A percentile compares a stretch with the other conserved stretches of the same genome.
Conservation (phyloP, 53 echinoderm and acorn worm genomes). For the Echinometra lucunter region DNA sequence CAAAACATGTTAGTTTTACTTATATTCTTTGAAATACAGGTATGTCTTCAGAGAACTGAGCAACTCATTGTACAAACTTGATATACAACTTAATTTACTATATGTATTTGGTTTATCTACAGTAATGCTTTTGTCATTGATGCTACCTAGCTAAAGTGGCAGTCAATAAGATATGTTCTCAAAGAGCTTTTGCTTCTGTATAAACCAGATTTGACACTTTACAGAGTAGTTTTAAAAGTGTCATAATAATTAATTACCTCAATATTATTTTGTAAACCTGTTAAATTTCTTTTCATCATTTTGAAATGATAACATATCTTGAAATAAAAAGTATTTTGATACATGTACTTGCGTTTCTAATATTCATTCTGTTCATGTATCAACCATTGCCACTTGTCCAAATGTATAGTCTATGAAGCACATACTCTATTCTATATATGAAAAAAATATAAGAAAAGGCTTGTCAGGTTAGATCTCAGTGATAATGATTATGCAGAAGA, state of each 20-base stretch:
- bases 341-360: not conserved
- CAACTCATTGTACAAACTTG: not conserved
- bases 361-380: not conserved
- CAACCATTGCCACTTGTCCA: not conserved
- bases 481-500: no score
- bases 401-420: no score
- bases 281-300: not conserved
- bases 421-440: no score
- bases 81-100: not conserved
- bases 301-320: not conserved
- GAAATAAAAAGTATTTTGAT: not conserved
- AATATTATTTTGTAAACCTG: not conserved
- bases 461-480: no score
- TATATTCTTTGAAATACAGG: not conserved
- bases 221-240: not conserved
- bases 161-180: not conserved
- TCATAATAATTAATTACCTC: not conserved
- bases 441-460: no score
- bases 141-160: no score
- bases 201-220: not conserved
- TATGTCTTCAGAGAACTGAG: not conserved
- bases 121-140: no score
- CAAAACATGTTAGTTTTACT: no score
- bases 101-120: not conserved
- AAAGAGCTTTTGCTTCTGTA: not conserved